Base-by-base conservation (phyloP, 2,797 vertebrate species). In the Sebastolobus altivelis region DNA sequence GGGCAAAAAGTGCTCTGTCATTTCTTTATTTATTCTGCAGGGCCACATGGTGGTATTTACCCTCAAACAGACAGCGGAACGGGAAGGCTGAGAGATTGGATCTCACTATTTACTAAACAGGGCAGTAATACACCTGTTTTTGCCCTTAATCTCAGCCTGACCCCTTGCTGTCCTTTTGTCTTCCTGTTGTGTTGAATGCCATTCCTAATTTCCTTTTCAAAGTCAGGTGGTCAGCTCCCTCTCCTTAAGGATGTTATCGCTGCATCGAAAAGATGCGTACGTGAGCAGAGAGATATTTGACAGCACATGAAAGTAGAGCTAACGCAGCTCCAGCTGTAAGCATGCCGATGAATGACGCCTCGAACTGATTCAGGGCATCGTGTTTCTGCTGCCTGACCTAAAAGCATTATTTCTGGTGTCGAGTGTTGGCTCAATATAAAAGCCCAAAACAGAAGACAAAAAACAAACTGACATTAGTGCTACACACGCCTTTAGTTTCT, bases 1-100 rank as follows among this genome's bases (percentile, higher is more conserved):
- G 20, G 78, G 80, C 80, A 18, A 65, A 37, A 16, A 49, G 65
- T 4, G 49, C 71, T 83, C 49, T 60, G 85, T 86, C 88, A 70
- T 89, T 65, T 73, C 84, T 91, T 88, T 91, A 88, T 90, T 93
- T 87, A 58, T 62, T 88, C 86, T 76, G 72, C 66, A 33, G 85
- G 84, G 77, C 87, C 94, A 93, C 91, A 87, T 94, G 91, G 81
- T 87, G 82, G 56, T 91, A 80, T 92, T 92, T 92, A 93, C 89
- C 88, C 90, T 77, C 71, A 92, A 93, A 93, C 92, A 93, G 83
- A 88, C 89, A 71, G 62, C 37, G 69, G 88, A 82, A 83, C 35
- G 65, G 70, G 81, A 83, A 74, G 75, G 80, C 80, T 11, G 40
- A 66, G 43, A 87, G 89, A 92, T 88, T 74, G 80, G 74, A 90